Evolutionary conservation across 1,140 invertebrate species (phyloP).

Genomic region (Magallana angulata): DNA sequence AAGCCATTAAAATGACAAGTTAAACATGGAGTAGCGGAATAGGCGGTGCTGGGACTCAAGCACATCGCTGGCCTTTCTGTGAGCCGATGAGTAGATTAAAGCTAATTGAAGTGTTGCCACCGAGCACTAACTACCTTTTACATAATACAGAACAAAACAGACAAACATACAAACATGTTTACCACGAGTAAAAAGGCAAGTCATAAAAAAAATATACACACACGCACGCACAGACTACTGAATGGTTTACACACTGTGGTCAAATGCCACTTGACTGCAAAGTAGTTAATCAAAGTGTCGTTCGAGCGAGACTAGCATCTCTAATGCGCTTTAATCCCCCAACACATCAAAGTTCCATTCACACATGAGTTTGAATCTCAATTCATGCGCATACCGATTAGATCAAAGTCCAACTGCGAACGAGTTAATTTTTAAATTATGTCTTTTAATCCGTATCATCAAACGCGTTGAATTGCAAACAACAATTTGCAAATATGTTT

Average conservation of each 20-base stretch:
- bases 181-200: neutral
- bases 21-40: constrained; percentile 16
- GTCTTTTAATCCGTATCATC: constrained; percentile 44
- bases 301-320: constrained; percentile 35
- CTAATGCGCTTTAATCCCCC: constrained; percentile 44
- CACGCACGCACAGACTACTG: constrained; percentile 4
- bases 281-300: constrained; percentile 40
- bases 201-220: no score
- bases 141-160: constrained; percentile 27
- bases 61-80: neutral
- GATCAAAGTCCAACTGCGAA: constrained; percentile 44
- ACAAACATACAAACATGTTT: constrained; percentile 38
- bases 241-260: constrained; percentile 19
- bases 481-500: constrained; percentile 13
- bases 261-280: constrained; percentile 40
- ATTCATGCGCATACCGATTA: constrained; percentile 40
- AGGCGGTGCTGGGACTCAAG: constrained; percentile 21
- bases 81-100: constrained; percentile 35
- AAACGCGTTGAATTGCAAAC: constrained; percentile 41
- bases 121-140: constrained; percentile 39
- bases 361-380: constrained; percentile 24
- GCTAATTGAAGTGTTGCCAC: constrained; percentile 38
- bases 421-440: constrained; percentile 47
- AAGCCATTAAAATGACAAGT: constrained; percentile 45
- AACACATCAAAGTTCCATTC: constrained; percentile 47